Percentiles rank a stretch among this genome's conserved stretches.
Conservation (phyloP, 2,113 vertebrate genomes). For the Pseudorectes ferrugineus region DNA sequence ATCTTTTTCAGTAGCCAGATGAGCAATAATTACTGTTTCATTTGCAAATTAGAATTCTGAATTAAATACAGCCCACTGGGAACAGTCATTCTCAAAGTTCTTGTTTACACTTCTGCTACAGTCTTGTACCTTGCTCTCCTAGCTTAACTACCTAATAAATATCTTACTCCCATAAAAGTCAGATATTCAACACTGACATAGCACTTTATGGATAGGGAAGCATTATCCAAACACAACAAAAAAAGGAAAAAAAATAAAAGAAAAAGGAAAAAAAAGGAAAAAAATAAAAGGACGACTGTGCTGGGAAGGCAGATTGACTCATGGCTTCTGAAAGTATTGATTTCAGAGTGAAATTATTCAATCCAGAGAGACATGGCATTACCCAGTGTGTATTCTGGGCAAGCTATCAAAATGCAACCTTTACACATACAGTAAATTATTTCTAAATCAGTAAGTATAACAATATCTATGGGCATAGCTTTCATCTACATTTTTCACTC, state of each 20-base stretch:
- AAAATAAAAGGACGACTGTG: neutral
- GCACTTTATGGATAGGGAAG: neutral
- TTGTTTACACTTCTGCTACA: conserved; percentile 8
- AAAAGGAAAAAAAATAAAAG: neutral
- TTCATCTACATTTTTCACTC: neutral
- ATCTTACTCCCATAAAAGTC: neutral
- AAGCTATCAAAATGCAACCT: conserved; percentile 28
- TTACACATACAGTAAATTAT: neutral
- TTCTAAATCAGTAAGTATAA: neutral
- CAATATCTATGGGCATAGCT: neutral
- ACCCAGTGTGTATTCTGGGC: neutral
- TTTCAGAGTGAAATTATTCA: conserved; percentile 19
- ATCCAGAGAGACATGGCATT: neutral
- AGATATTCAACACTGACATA: neutral
- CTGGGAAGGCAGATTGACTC: neutral
- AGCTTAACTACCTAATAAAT: neutral
- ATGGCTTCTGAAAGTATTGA: neutral
- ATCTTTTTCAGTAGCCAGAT: neutral
- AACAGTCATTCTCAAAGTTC: neutral
- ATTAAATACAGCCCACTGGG: neutral
- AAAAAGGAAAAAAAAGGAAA: neutral
- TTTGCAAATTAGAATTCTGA: neutral
- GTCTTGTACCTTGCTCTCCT: neutral
- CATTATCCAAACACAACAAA: neutral
- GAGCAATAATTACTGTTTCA: neutral